Evolutionary conservation across 2,888 invertebrate species (phyloP).

Genomic region (Argyresthia goedartella): DNA sequence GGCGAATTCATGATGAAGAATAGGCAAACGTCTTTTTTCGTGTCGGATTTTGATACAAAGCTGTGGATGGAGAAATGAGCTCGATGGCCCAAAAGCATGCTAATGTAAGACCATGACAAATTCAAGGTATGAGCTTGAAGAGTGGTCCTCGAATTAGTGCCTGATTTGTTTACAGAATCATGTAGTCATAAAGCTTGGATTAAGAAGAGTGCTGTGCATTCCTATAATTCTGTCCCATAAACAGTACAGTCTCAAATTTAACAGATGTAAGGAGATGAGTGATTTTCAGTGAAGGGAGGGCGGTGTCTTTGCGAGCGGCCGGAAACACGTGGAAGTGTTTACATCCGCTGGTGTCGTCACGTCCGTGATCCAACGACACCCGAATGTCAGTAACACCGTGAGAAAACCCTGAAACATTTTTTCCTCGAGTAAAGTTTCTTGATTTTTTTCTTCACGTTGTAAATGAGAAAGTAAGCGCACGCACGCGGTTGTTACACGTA

Average conservation of each 20-base stretch:
- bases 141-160: too few relatives aligned
- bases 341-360: constrained; percentile 34
- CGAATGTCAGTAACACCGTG: not conserved
- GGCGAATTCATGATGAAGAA: too few relatives aligned
- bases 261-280: not conserved
- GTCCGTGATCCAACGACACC: not conserved
- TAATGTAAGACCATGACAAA: too few relatives aligned
- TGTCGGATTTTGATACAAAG: too few relatives aligned
- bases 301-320: not conserved
- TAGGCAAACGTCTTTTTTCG: too few relatives aligned
- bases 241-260: not conserved
- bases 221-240: not conserved
- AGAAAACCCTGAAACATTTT: not conserved
- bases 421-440: not conserved
- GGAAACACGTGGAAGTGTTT: constrained; percentile 51
- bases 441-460: constrained; percentile 9
- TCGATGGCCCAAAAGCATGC: too few relatives aligned
- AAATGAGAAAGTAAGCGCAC: constrained; percentile 48
- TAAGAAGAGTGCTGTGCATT: not conserved
- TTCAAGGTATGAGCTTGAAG: too few relatives aligned
- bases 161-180: too few relatives aligned
- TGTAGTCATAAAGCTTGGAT: too few relatives aligned
- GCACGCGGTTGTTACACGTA: constrained; percentile 24
- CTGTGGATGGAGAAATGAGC: too few relatives aligned
- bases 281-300: constrained; percentile 4